Evolutionary conservation across 2,888 invertebrate species (phyloP).

Genomic region (Epistrophe eligans): DNA sequence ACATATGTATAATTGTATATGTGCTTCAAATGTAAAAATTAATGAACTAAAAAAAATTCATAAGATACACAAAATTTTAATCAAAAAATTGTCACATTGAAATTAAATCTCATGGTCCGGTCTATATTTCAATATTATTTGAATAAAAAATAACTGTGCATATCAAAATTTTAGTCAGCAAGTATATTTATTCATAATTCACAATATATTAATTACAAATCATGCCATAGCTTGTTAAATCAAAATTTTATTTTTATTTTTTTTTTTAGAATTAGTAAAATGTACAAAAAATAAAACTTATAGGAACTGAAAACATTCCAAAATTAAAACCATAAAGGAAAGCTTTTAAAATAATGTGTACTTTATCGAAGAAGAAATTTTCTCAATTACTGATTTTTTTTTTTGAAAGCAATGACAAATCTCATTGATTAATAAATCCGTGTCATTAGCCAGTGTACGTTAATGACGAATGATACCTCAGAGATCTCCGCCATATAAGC

Average conservation of each 20-base stretch:
- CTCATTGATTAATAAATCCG: too few relatives aligned
- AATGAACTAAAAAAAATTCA: constrained; percentile 16
- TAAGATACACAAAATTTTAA: not conserved
- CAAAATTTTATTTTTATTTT: not conserved
- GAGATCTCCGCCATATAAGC: too few relatives aligned
- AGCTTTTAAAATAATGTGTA: not conserved
- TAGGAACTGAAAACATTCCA: not conserved
- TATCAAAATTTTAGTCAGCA: constrained; percentile 9
- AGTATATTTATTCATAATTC: constrained; percentile 10
- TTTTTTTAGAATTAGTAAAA: constrained; percentile 4
- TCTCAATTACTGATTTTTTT: too few relatives aligned
- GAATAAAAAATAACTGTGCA: constrained; percentile 43
- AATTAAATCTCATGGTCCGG: constrained; percentile 1
- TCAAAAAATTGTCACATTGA: constrained; percentile 13
- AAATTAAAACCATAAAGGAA: not conserved
- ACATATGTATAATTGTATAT: too few relatives aligned
- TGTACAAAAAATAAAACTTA: constrained; percentile 32
- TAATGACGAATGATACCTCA: too few relatives aligned
- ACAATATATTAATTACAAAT: not conserved
- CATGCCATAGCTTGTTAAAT: not conserved
- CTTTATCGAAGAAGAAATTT: not conserved
- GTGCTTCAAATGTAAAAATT: not conserved
- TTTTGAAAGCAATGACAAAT: too few relatives aligned
- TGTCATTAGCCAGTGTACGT: too few relatives aligned
- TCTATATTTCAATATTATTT: not conserved